Base-by-base conservation (phyloP, 1,140 invertebrate genomes). In the Amphibalanus amphitrite region DNA sequence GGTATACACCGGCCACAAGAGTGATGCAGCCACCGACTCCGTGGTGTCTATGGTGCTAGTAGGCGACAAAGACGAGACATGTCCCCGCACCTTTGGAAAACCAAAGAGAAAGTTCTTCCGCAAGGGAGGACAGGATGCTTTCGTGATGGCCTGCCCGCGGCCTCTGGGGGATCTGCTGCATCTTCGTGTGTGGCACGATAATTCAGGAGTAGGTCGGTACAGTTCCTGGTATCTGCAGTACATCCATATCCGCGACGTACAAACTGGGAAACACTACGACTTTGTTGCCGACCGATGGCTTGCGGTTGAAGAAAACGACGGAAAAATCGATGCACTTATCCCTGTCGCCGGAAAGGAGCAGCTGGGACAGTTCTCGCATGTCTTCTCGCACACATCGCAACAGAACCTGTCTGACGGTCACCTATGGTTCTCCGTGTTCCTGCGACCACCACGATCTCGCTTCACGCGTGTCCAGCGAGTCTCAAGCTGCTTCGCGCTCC, bases 401-500 rank as follows among this genome's bases (percentile, higher is more conserved):
- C 81, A 82, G 73, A 81, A 83, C 71, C 76, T 85, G 0, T 77
- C 79, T 26, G 83, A 85, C 74, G 82, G 82, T 28, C 84, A 85
- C 76, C 76, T 85, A 13, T 85, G 84, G 84, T 84, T 85, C 75
- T 84, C 83, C 6, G 80, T 85, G 1, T 81, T 85, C 73, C 79
- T 83, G 40, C 75, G 84, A 33, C 84, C 83, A 29, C 81, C 82
- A 3, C 76, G 81, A 67, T 83, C 81, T 64, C 77, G 83, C 25
- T 85, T 84, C 72, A 84, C 82, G 13, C 76, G 82, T 69, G 74
- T 78, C 28, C 82, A 85, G 77, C 75, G 84, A 28, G 80, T 85
- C 17, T 82, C 82, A 8, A 83, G 82, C 69, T 85, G 83, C 74
- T 79, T 84, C 69, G 80, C 82, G 69, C 77, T 85, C 29, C 76